Base-by-base conservation (phyloP, 2,113 vertebrate species). In the Ascaphus truei region DNA sequence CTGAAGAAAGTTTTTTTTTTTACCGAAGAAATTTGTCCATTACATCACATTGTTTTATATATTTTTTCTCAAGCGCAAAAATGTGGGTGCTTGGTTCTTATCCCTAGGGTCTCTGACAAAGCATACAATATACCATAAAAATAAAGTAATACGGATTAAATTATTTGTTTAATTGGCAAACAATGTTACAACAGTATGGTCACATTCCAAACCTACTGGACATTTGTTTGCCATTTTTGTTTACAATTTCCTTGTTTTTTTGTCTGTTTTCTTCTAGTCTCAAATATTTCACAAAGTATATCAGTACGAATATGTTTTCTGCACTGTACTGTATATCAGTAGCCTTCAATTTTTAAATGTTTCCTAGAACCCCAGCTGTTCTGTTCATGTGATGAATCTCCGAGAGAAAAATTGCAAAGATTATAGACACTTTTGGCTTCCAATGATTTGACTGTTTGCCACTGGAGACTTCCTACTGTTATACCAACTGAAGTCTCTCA, bases 351-450 rank as follows among this genome's bases (percentile, higher is more conserved):
- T n/a, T n/a, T n/a, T 80, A 72, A 71, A 59, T 31, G 11, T 65
- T 81, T 81, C 72, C 74, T 47, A 56, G 47, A 50, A 13, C 34
- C 51, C 73, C 67, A 67, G 56, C 61, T 68, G 26, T 75, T 81
- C 63, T 50, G 56, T 18, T 75, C 45, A 61, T 26, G 57, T 47
- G 71, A 52, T 58, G 59, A 73, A 56, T 55, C 68, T 52, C 62
- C 76, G 80, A 56, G 64, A 72, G 64, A 72, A 75, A 75, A 75
- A 33, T 34, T 65, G 62, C 59, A 68, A 60, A 72, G 65, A 68
- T 68, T 64, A 16, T 55, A 33, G 67, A 37, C 18, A 0, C 2
- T 55, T 73, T 41, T 63, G 9, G n/a, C 59, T 51, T 16, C 12
- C 15, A 62, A n/a, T 62, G 65, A 81, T 66, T 71, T 50, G 39